Evolutionary conservation across 2,113 vertebrate species (phyloP), one percentile per base, ranked within the genome.

Genomic region (Syngnathus floridae): DNA sequence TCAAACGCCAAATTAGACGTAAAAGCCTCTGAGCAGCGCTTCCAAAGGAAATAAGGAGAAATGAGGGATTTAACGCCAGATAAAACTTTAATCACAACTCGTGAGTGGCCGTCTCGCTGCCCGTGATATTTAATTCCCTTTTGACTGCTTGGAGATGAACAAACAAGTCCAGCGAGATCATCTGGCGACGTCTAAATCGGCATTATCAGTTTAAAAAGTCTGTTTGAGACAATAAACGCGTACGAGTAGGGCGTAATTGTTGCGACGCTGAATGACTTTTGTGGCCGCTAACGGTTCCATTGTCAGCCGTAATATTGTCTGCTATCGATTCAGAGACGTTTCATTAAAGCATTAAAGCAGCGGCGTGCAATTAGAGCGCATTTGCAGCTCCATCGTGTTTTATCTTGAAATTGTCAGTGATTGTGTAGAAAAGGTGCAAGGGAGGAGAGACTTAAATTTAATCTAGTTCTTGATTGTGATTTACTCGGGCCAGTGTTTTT

Each of bases 271-370:
- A 60, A 64, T 70, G 43, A 38, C 4, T 14, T 64, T 56, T 38
- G 26, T 62, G n/a, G 88, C 87, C 84, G 86, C 88, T 86, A 82
- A 91, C 92, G 93, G 90, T 92, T 89, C 46, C 87, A 91, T 70
- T 65, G 88, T 72, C 88, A 87, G 82, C 80, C 41, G 78, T 91
- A 82, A 92, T 92, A 82, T 90, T 91, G 92, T 91, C 62, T 41
- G 62, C 67, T 75, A 77, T 76, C 74, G 76, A 68, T 67, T 61
- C 49, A 66, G 46, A 11, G n/a, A 48, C 92, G 67, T 93, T 90
- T 88, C 85, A 91, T 92, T 61, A 61, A 43, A 26, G 37, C n/a
- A n/a, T 43, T 22, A 2, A 19, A n/a, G 17, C n/a, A 8, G n/a
- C n/a, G 16, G 21, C 38, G 4, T 17, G 26, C 9, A 80, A 80